Percentiles rank a stretch among this genome's conserved stretches.
phyloP scores from a whole-genome alignment of 2,797 vertebrate genomes.

The Dromococcyx pavoninus region DNA sequence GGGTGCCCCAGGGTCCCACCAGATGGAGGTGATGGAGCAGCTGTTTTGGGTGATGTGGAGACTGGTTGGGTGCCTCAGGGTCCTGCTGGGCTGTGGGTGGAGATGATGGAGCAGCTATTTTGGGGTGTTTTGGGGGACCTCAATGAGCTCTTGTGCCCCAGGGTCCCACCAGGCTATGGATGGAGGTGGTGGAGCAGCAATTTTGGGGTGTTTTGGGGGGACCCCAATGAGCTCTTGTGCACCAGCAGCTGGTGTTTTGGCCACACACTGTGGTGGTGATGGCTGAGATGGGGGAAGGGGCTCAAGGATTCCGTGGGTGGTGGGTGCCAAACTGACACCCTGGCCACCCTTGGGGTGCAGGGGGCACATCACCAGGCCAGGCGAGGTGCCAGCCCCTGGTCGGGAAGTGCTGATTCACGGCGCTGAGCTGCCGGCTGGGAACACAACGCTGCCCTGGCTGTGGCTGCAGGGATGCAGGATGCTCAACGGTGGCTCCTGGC shows the following conservation, averaged over 20 bases:
- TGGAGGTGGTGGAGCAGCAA: no score
- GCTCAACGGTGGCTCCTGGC: no score
- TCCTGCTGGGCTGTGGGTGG: accelerated
- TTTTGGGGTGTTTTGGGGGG: not conserved
- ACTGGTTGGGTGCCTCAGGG: not conserved
- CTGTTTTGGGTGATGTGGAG: not conserved
- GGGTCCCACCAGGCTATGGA: no score
- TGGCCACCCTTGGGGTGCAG: accelerated
- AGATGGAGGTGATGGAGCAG: not conserved
- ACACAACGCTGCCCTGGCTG: no score
- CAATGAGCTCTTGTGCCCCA: no score
- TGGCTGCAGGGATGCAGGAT: no score
- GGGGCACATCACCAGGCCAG: not conserved
- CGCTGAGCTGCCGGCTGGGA: no score
- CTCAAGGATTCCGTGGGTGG: not conserved
- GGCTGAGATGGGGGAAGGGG: not conserved
- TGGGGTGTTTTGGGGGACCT: not conserved
- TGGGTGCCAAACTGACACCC: not conserved
- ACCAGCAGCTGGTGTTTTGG: accelerated
- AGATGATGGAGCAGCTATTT: not conserved
- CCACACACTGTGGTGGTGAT: accelerated
- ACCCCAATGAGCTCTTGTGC: not conserved
- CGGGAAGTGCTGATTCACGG: constrained; percentile 60
- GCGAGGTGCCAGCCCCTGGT: not conserved
- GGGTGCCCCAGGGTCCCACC: accelerated